phyloP scores from a whole-genome alignment of 2,797 vertebrate genomes.

The Cossypha dichroa region DNA sequence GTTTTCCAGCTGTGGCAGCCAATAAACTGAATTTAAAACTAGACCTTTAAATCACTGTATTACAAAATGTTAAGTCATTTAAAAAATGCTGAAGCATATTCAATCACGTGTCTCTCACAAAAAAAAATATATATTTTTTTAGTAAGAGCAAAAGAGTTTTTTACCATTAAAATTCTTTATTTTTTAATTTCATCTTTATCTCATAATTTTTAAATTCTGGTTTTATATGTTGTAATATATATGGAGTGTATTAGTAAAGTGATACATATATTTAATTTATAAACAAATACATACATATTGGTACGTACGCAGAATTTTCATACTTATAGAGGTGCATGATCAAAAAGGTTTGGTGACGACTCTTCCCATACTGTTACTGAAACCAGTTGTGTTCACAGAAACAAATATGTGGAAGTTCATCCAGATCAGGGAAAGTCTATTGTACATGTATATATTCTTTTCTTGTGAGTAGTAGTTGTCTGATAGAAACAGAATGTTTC shows the following conservation, averaged over 20 bases:
- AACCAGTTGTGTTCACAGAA: not conserved
- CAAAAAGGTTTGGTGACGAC: not conserved
- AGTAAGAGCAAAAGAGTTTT: rapidly evolving
- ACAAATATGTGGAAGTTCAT: not conserved
- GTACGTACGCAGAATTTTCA: not conserved
- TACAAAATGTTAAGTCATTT: not conserved
- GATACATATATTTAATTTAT: not conserved
- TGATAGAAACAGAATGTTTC: not conserved
- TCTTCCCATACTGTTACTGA: not conserved
- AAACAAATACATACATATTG: not conserved
- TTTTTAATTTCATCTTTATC: not conserved
- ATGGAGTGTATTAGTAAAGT: not conserved
- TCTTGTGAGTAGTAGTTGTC: not conserved
- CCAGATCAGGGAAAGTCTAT: not conserved
- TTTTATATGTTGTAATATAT: not conserved
- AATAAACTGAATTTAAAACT: not conserved
- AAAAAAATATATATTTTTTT: not conserved
- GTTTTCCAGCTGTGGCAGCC: not conserved
- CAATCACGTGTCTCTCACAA: not conserved
- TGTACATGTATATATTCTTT: not conserved
- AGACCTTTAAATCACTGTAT: not conserved
- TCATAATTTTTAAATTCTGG: not conserved
- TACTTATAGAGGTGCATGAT: not conserved
- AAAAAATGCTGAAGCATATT: not conserved
- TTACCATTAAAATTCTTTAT: not conserved